Evolutionary conservation across 2,888 invertebrate species (phyloP), one percentile per base, ranked within the genome.

Genomic region (Apoda limacodes): DNA sequence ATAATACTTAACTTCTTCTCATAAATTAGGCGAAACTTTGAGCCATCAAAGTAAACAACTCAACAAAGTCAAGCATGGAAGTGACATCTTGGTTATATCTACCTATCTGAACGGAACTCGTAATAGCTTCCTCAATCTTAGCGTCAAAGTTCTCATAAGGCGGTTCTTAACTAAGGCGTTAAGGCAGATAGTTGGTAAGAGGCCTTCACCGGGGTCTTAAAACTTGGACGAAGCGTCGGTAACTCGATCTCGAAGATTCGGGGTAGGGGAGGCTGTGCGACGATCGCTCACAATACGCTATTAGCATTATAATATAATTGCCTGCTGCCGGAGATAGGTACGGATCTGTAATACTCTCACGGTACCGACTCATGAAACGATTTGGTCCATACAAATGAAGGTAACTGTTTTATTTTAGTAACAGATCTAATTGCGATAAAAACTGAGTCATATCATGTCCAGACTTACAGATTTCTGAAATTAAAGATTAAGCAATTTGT

Each of bases 71-170:
- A 65, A 60, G 64, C 68, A 68, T 80, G 76, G 69, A 63, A 71
- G 67, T 76, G 76, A 80, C 78, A 74, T 72, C 64, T 68, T 69
- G 71, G 70, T 74, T 76, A 76, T 70, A 78, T 76, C 65, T 72
- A 78, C 75, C 65, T 72, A 69, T 74, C 64, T 61, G 70, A 72
- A 75, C 66, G 69, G 71, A 71, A 66, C 68, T 63, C 61, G 67
- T 76, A 76, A 78, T 80, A 72, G 78, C 76, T 76, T 76, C 75
- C 71, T 76, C 76, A 76, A 78, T 76, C 75, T 74, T 68, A 50
- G 63, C 74, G 75, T 74, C 75, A 72, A 78, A 78, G 78, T 78
- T 76, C 76, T 78, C 76, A 72, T 76, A 75, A 75, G 76, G 63
- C 71, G 72, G 68, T 74, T 70, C 74, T 78, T 76, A 78, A 75